phyloP scores from a whole-genome alignment of 2,888 invertebrate species.

The Drosophila prostipennis region DNA sequence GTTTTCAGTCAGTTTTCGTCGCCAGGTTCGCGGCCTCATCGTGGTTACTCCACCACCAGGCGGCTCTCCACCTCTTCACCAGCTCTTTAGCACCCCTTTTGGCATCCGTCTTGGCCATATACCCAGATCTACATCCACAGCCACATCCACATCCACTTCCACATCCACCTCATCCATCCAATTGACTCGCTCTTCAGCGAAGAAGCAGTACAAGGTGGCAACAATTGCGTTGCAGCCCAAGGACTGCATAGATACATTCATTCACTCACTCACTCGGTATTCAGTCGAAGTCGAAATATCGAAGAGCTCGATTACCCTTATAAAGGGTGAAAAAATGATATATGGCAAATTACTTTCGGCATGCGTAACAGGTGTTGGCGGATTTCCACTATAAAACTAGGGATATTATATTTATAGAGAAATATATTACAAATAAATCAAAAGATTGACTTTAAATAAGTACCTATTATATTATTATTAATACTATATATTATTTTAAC shows the following conservation, averaged over 20 bases:
- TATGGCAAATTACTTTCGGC: neutral
- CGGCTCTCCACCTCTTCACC: neutral
- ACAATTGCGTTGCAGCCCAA: slow-evolving; percentile 58
- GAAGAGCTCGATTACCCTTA: slow-evolving; percentile 7
- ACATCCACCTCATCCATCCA: slow-evolving; percentile 15
- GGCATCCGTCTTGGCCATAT: slow-evolving; percentile 31
- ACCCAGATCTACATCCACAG: neutral
- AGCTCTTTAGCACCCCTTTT: slow-evolving; percentile 13
- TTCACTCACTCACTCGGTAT: neutral
- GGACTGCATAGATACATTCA: slow-evolving; percentile 36
- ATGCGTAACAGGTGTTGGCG: neutral
- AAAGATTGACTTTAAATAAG: too few relatives aligned
- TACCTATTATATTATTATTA: too few relatives aligned
- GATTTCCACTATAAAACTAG: too few relatives aligned
- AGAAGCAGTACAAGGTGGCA: slow-evolving; percentile 56
- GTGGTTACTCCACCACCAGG: slow-evolving; percentile 25
- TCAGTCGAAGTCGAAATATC: neutral
- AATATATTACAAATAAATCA: too few relatives aligned
- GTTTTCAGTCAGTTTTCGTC: slow-evolving; percentile 43
- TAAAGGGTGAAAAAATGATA: neutral
- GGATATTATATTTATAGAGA: too few relatives aligned
- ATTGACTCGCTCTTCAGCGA: slow-evolving; percentile 25
- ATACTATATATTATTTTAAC: too few relatives aligned
- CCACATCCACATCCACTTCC: slow-evolving; percentile 1
- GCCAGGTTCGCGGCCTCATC: slow-evolving; percentile 49